Conservation (phyloP, 2,797 vertebrate genomes). For the Catamblyrhynchus diadema region DNA sequence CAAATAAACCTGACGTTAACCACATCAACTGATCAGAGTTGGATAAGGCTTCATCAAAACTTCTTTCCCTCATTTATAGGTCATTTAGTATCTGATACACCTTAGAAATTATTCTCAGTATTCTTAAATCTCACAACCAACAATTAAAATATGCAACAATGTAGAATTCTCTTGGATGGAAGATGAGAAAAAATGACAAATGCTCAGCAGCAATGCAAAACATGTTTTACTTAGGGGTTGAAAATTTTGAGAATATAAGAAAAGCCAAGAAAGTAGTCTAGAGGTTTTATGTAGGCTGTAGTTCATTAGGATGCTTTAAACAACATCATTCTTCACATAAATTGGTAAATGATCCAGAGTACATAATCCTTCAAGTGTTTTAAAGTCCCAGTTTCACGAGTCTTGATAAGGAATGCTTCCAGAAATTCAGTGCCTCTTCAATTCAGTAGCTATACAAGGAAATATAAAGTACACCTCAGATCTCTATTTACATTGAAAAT, state of each 20-base stretch:
- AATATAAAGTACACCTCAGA: not conserved
- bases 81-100: not conserved
- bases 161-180: not conserved
- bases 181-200: not conserved
- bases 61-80: not conserved
- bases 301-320: not conserved
- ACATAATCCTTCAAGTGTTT: not conserved
- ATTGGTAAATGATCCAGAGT: not conserved
- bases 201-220: not conserved
- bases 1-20: not conserved
- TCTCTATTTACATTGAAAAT: not conserved
- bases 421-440: not conserved
- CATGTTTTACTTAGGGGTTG: not conserved
- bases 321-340: not conserved
- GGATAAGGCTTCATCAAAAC: not conserved
- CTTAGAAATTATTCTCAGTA: not conserved
- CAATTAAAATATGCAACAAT: not conserved
- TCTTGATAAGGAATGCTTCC: not conserved
- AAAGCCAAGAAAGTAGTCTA: not conserved
- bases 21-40: not conserved
- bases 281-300: not conserved
- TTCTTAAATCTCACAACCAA: not conserved
- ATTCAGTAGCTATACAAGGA: not conserved
- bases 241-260: not conserved
- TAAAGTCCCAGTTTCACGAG: not conserved